Percentiles rank a stretch among this genome's conserved stretches.
Evolutionary conservation across 2,113 vertebrate genomes (phyloP).

Genomic region (Mionectes macconnelli): DNA sequence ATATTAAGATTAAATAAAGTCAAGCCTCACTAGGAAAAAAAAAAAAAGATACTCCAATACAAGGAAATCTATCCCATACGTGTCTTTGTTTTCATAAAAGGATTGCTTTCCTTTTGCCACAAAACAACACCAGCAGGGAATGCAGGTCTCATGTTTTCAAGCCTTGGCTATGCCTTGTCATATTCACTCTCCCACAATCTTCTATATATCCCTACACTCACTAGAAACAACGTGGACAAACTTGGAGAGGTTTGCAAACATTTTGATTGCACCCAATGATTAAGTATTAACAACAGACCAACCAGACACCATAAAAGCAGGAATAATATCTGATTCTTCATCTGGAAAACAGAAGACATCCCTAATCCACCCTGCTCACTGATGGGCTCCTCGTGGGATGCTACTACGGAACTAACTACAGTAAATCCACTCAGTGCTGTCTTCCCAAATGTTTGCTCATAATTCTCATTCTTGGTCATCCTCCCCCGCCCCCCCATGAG

Average conservation of each 20-base stretch:
- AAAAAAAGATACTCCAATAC: background rate
- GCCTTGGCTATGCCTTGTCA: too few species aligned
- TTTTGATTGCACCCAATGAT: background rate
- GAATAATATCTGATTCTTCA: background rate
- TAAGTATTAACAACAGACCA: background rate
- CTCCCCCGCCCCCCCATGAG: background rate
- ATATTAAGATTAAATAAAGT: background rate
- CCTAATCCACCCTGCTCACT: background rate
- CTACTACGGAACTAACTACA: background rate
- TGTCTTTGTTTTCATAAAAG: background rate
- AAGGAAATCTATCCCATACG: background rate
- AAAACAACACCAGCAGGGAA: background rate
- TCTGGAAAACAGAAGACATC: background rate
- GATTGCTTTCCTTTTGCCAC: background rate
- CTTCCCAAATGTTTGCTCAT: background rate
- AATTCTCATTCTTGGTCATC: background rate
- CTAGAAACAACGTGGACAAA: fast-evolving
- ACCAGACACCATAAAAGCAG: background rate
- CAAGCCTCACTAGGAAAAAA: background rate
- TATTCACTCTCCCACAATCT: background rate
- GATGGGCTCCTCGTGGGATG: background rate
- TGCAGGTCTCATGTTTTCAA: background rate
- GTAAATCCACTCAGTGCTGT: background rate
- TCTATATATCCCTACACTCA: background rate
- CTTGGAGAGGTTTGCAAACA: background rate